phyloP scores from a whole-genome alignment of 1,140 invertebrate species.

The Amyelois transitella region DNA sequence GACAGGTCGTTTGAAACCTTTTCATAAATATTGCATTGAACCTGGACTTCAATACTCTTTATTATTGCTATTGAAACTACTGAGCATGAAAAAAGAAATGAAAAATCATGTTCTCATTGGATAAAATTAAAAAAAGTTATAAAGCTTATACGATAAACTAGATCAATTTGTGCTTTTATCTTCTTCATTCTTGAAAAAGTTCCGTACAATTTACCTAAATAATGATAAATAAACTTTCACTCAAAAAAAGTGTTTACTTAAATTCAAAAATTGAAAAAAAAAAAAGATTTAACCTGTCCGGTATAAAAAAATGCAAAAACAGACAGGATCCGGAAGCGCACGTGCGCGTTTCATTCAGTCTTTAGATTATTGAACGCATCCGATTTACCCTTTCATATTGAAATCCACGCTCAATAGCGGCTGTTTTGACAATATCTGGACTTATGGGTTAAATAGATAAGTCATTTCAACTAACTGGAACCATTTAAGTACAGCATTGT shows the following conservation, averaged over 20 bases:
- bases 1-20: neutral
- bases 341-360: constrained; percentile 12
- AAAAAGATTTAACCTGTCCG: neutral
- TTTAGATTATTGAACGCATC: constrained; percentile 7
- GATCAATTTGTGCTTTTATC: too few relatives aligned
- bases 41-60: neutral
- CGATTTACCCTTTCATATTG: constrained; percentile 4
- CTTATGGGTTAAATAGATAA: neutral
- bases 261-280: neutral
- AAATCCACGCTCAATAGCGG: neutral
- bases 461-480: neutral
- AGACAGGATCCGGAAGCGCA: constrained; percentile 12
- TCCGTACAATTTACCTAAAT: neutral
- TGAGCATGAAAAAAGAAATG: neutral
- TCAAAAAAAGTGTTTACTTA: neutral
- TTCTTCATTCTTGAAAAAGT: too few relatives aligned
- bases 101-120: too few relatives aligned
- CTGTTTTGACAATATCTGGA: constrained; percentile 3
- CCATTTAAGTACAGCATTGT: neutral
- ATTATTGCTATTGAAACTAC: neutral
- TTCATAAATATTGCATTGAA: neutral
- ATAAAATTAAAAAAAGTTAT: too few relatives aligned
- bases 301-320: neutral
- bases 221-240: neutral
- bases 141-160: too few relatives aligned